Evolutionary conservation across 2,888 invertebrate genomes (phyloP).

Genomic region (Drosophila diplacantha): DNA sequence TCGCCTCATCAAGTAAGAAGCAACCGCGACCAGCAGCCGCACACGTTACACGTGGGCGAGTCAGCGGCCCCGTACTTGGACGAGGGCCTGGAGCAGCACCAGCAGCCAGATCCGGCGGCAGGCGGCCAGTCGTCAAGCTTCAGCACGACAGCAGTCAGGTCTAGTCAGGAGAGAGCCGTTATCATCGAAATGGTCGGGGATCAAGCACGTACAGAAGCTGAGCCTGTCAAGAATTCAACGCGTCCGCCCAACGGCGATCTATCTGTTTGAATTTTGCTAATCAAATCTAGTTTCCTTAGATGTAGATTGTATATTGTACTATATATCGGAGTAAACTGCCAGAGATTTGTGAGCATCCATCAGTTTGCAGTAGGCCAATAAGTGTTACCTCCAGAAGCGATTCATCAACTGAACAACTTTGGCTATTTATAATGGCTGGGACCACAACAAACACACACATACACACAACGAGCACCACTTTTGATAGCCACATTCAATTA

Average conservation of each 20-base stretch:
- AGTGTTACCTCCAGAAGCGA: slow-evolving; percentile 31
- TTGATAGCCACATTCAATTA: slow-evolving; percentile 8
- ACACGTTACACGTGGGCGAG: slow-evolving; percentile 6
- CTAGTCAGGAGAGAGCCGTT: slow-evolving; percentile 41
- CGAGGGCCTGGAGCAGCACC: slow-evolving; percentile 15
- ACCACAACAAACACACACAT: slow-evolving; percentile 18
- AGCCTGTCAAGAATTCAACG: slow-evolving; percentile 10
- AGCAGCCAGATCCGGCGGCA: slow-evolving; percentile 37
- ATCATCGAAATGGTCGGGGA: slow-evolving; percentile 57
- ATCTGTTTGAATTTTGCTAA: slow-evolving; percentile 19
- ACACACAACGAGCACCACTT: slow-evolving; percentile 5
- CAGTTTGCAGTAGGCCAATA: slow-evolving; percentile 28
- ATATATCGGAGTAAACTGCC: slow-evolving; percentile 34
- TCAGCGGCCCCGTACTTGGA: slow-evolving; percentile 5
- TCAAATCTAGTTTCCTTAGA: slow-evolving; percentile 17
- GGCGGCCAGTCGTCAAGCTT: slow-evolving; percentile 35
- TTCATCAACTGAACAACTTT: slow-evolving; percentile 21
- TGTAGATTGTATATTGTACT: slow-evolving; percentile 22
- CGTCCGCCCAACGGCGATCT: slow-evolving; percentile 27
- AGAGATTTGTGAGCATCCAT: slow-evolving; percentile 21
- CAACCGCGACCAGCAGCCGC: slow-evolving; percentile 20
- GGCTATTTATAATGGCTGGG: slow-evolving; percentile 23
- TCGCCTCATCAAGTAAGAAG: slow-evolving; percentile 46
- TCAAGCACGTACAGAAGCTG: slow-evolving; percentile 29
- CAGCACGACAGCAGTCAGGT: slow-evolving; percentile 30